Percentiles rank a stretch among this genome's conserved stretches.
Evolutionary conservation across 2,113 vertebrate species (phyloP).

Genomic region (Boulengeromyrus knoepffleri): DNA sequence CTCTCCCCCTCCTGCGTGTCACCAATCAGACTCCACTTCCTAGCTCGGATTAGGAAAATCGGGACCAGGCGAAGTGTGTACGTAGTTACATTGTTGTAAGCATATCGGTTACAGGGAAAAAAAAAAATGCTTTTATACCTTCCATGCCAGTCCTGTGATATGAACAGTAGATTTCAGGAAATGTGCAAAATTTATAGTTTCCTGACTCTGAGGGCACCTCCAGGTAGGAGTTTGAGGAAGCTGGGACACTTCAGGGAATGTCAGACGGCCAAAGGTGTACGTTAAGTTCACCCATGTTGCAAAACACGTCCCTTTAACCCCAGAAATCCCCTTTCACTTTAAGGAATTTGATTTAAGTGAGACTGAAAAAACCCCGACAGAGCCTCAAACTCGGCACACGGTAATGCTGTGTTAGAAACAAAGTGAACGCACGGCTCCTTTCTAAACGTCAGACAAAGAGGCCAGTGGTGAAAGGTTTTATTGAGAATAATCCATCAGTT

Average conservation of each 20-base stretch:
- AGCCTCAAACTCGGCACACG: slow-evolving; percentile 45
- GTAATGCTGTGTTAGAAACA: slow-evolving; percentile 31
- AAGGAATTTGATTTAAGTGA: slow-evolving; percentile 62
- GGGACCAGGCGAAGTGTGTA: neutral
- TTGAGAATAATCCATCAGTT: slow-evolving; percentile 48
- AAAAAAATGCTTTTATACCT: neutral
- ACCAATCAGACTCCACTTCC: neutral
- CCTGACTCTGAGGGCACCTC: neutral
- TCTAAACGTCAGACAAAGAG: slow-evolving; percentile 27
- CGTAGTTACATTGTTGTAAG: neutral
- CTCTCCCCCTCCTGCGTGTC: too few relatives aligned
- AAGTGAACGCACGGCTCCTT: slow-evolving; percentile 38
- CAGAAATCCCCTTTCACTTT: slow-evolving; percentile 61
- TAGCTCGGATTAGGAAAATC: neutral
- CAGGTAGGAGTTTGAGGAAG: slow-evolving; percentile 41
- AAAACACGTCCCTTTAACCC: neutral
- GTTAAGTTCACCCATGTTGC: neutral
- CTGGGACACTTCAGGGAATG: slow-evolving; percentile 62
- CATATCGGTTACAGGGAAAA: neutral
- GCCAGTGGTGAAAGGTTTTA: slow-evolving; percentile 33
- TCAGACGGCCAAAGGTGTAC: slow-evolving; percentile 61
- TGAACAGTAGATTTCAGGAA: neutral
- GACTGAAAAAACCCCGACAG: slow-evolving; percentile 64
- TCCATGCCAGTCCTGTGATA: neutral
- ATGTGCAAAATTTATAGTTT: neutral